These are phyloP conservation scores for Orestias chungarensis DNA, from an alignment of 2,797 vertebrate genomes.

Conservation along the genomic window DNA sequence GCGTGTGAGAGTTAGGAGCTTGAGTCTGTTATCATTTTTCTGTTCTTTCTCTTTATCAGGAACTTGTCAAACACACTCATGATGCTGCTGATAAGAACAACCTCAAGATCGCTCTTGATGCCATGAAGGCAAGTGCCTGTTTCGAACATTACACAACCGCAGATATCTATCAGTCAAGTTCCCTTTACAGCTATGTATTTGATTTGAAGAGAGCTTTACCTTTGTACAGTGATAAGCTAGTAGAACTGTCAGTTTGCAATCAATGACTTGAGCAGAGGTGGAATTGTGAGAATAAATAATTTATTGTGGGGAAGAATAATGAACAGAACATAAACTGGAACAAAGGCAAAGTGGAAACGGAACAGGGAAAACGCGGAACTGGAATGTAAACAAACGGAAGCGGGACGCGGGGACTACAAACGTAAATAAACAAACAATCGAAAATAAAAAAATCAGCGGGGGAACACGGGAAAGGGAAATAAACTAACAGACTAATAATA, in stretches of 20 bases:
- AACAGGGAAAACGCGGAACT: too few relatives aligned
- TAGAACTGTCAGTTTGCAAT: neutral
- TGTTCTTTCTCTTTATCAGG: slow-evolving; percentile 73
- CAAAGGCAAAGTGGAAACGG: too few relatives aligned
- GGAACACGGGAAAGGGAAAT: too few relatives aligned
- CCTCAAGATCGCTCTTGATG: slow-evolving; percentile 89
- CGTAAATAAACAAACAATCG: too few relatives aligned
- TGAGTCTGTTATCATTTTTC: neutral
- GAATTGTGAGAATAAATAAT: too few relatives aligned
- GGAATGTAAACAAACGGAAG: too few relatives aligned
- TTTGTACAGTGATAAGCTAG: neutral
- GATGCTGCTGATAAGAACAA: slow-evolving; percentile 86
- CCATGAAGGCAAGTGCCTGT: slow-evolving; percentile 88
- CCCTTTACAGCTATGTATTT: neutral
- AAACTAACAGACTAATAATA: too few relatives aligned
- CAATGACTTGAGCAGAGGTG: too few relatives aligned
- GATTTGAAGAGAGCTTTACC: neutral
- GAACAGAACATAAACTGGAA: too few relatives aligned
- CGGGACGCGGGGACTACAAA: too few relatives aligned
- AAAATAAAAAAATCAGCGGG: too few relatives aligned
- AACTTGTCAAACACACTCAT: slow-evolving; percentile 91
- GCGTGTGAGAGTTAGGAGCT: neutral
- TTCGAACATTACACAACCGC: slow-evolving; percentile 41
- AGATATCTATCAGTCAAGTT: slow-evolving; percentile 25
- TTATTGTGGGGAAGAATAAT: too few relatives aligned